These are phyloP conservation scores for Rhinogobius similis DNA, from an alignment of 2,113 vertebrate species.

Conservation along the genomic window DNA sequence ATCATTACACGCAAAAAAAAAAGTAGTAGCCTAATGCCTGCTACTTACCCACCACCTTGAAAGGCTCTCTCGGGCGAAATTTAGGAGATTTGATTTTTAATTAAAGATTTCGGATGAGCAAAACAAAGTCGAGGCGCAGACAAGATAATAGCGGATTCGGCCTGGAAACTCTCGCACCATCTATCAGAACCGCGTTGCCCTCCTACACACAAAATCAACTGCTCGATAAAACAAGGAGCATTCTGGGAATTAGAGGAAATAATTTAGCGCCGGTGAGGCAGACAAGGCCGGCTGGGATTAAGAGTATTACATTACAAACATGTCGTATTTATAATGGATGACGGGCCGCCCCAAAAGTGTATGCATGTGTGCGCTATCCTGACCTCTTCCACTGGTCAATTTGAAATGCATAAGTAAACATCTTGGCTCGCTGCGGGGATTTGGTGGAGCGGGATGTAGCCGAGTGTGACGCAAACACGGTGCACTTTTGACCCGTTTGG, in stretches of 20 bases:
- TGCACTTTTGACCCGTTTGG: conserved; percentile 4
- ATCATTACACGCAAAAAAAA: background rate
- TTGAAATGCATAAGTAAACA: background rate
- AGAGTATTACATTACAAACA: background rate
- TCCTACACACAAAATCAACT: conserved; percentile 8
- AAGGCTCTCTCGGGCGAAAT: background rate
- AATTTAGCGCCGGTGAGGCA: conserved; percentile 13
- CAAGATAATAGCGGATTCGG: background rate
- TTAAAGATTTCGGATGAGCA: conserved; percentile 8
- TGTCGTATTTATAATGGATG: conserved; percentile 34
- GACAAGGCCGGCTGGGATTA: conserved; percentile 23
- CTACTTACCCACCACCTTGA: background rate
- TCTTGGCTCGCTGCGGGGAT: background rate
- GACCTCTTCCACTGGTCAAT: conserved; percentile 20
- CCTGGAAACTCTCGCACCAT: background rate
- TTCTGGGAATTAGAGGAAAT: conserved; percentile 20
- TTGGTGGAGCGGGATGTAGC: background rate
- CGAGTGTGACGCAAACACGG: background rate
- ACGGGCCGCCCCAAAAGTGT: background rate
- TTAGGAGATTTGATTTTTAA: conserved; percentile 11
- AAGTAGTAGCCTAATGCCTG: background rate
- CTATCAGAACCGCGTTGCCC: conserved; percentile 7
- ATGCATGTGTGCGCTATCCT: conserved; percentile 1
- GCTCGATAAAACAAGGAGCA: conserved; percentile 15
- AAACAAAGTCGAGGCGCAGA: conserved; percentile 2